Conservation (phyloP, 2,113 vertebrate genomes). For the Nannospalax galili region DNA sequence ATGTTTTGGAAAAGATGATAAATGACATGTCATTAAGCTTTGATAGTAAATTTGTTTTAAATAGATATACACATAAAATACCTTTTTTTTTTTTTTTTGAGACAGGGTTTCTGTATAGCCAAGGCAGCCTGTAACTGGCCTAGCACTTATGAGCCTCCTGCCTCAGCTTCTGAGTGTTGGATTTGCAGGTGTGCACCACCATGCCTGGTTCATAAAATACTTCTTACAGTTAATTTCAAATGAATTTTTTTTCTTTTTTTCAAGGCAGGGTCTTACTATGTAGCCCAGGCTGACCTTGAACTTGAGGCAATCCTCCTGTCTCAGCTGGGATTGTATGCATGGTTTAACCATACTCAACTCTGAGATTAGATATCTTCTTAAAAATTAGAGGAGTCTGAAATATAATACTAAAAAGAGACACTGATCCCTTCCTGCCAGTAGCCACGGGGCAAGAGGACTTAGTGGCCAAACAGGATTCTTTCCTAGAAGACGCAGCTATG, state of each 20-base stretch:
- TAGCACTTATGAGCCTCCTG: too few species aligned
- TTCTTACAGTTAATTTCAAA: neutral
- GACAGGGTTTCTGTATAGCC: too few species aligned
- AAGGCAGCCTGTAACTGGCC: too few species aligned
- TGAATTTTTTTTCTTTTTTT: neutral
- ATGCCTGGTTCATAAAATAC: neutral
- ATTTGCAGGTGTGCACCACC: too few species aligned
- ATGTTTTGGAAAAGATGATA: neutral
- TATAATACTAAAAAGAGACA: neutral
- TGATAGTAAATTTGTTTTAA: slow-evolving; percentile 19
- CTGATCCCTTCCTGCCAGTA: neutral
- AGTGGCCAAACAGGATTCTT: neutral
- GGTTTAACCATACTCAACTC: neutral
- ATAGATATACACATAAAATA: slow-evolving; percentile 33
- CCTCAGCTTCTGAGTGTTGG: too few species aligned
- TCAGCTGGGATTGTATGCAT: neutral
- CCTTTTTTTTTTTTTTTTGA: neutral
- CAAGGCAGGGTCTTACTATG: neutral
- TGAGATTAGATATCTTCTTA: neutral
- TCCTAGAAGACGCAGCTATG: neutral
- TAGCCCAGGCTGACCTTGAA: neutral
- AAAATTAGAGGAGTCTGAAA: neutral
- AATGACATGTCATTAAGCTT: neutral
- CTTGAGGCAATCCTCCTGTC: neutral
- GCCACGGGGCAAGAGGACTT: neutral